Conservation (phyloP, 1,140 invertebrate genomes). For the Aphidius ervi region DNA sequence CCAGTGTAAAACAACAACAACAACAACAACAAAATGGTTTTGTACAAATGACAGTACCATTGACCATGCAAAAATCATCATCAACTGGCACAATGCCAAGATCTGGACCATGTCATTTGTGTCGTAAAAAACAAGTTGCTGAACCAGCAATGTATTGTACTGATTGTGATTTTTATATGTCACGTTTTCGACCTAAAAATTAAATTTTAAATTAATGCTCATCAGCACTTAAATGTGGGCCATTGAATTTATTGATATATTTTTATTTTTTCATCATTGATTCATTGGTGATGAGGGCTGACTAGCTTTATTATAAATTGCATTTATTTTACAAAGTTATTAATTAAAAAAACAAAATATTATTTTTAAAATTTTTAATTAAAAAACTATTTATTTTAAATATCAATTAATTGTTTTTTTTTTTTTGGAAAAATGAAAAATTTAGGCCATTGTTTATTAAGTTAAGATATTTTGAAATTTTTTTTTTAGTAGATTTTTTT, state of each 20-base stretch:
- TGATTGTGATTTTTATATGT: constrained; percentile 90
- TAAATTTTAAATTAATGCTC: constrained; percentile 22
- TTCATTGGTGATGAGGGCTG: neutral
- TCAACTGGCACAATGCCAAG: constrained; percentile 48
- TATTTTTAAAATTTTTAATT: no score
- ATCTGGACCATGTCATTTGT: constrained; percentile 69
- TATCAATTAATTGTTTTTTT: no score
- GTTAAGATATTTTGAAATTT: no score
- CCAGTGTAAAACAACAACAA: constrained; percentile 60
- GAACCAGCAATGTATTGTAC: constrained; percentile 76
- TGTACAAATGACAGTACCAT: constrained; percentile 20
- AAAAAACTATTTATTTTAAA: no score
- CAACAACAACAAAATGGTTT: constrained; percentile 51
- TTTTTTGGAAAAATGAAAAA: no score
- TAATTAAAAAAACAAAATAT: no score
- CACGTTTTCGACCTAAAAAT: constrained; percentile 68
- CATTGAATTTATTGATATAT: neutral
- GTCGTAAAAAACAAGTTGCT: constrained; percentile 74
- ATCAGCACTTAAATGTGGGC: neutral
- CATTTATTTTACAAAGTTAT: no score
- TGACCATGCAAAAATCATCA: constrained; percentile 38
- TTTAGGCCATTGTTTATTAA: no score
- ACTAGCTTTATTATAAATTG: no score
- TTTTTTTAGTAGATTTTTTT: no score
- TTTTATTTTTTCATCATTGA: neutral